Percentiles rank a stretch among this genome's conserved stretches.
Evolutionary conservation across 1,140 invertebrate species (phyloP).

Genomic region (Venturia canescens): DNA sequence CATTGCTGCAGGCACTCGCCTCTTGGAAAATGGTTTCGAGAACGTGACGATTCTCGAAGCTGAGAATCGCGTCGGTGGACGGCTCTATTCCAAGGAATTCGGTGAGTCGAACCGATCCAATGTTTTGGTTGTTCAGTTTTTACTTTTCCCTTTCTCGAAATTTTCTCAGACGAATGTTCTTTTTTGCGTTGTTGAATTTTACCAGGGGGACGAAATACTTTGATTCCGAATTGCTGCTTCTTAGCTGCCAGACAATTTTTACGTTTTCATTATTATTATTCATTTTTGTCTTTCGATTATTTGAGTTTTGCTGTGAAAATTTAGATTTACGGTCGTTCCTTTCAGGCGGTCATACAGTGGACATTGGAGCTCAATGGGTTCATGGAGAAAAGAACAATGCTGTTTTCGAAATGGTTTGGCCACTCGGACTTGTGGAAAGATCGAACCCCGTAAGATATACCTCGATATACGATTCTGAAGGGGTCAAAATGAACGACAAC

Average conservation of each 20-base stretch:
- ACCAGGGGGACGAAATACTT: too few species aligned
- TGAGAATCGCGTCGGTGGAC: constrained; percentile 42
- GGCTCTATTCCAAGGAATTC: constrained; percentile 28
- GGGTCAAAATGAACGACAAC: constrained; percentile 8
- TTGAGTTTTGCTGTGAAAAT: too few species aligned
- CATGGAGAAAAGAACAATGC: constrained; percentile 87
- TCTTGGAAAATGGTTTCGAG: constrained; percentile 41
- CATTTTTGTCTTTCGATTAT: too few species aligned
- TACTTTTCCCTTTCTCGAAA: too few species aligned
- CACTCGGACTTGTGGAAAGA: constrained; percentile 59
- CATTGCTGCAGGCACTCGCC: constrained; percentile 32
- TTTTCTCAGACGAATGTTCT: too few species aligned
- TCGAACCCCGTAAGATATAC: neutral
- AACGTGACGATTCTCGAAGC: constrained; percentile 47
- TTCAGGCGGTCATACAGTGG: constrained; percentile 79
- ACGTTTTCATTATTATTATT: too few species aligned
- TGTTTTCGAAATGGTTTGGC: constrained; percentile 82
- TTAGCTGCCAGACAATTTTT: too few species aligned
- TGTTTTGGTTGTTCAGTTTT: neutral
- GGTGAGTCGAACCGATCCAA: constrained; percentile 24
- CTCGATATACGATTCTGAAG: constrained; percentile 46
- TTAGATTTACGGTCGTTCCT: too few species aligned
- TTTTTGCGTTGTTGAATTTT: too few species aligned
- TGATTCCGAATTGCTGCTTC: too few species aligned
- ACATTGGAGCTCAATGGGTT: constrained; percentile 91